These are phyloP conservation scores for Mesorhabditis spiculigera DNA, from an alignment of 2,888 invertebrate species.

Conservation along the genomic window DNA sequence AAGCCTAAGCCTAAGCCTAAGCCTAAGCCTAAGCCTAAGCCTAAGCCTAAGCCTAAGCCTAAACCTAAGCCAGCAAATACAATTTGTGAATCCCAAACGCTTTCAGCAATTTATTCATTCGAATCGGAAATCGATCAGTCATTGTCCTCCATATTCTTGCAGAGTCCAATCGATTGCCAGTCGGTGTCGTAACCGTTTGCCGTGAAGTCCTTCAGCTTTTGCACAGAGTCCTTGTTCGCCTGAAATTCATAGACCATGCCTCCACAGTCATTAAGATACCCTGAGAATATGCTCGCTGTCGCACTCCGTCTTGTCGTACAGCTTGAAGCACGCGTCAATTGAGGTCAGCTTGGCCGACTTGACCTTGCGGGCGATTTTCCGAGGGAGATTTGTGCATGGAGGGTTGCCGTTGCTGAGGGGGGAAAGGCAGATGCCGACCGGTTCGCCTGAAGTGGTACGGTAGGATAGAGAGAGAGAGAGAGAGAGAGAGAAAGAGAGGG, in stretches of 20 bases:
- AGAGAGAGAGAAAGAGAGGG: no score
- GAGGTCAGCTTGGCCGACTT: neutral
- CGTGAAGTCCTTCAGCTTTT: neutral
- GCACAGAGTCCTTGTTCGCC: neutral
- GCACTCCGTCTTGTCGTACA: conserved; percentile 1
- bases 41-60: no score
- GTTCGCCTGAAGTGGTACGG: neutral
- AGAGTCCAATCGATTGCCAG: conserved; percentile 4
- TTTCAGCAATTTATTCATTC: no score
- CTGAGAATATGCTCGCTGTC: neutral
- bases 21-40: no score
- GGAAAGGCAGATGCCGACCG: neutral
- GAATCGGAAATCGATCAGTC: neutral
- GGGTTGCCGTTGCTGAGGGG: neutral
- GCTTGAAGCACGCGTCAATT: conserved; percentile 4
- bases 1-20: no score
- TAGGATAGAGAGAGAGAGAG: neutral
- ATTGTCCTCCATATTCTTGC: conserved; percentile 6
- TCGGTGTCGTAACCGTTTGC: neutral
- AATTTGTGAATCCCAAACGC: no score
- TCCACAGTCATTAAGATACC: neutral
- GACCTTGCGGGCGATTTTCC: neutral
- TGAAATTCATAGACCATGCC: neutral
- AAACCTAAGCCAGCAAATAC: no score
- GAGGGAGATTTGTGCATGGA: conserved; percentile 4